Evolutionary conservation across 2,113 vertebrate species (phyloP).

Genomic region (Salminus brasiliensis): DNA sequence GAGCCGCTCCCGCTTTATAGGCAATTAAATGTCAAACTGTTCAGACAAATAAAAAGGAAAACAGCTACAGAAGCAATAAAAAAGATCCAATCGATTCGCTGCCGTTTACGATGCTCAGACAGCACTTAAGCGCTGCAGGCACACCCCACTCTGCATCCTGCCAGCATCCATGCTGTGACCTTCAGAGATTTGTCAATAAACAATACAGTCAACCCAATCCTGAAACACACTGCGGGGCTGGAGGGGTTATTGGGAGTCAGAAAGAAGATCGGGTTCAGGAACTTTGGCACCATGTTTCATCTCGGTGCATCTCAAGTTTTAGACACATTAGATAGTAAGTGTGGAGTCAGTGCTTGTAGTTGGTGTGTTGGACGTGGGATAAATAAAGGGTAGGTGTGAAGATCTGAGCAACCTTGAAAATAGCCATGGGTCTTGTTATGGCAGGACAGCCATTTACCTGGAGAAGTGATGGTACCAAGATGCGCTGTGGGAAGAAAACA

Average conservation of each 20-base stretch:
- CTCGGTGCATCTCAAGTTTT: too few relatives aligned
- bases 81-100: constrained; percentile 40
- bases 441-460: too few relatives aligned
- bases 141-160: constrained; percentile 8
- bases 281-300: neutral
- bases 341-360: too few relatives aligned
- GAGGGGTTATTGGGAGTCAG: constrained; percentile 2
- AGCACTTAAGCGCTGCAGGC: constrained; percentile 9
- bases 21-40: constrained; percentile 39
- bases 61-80: constrained; percentile 42
- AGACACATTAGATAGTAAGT: too few relatives aligned
- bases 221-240: neutral
- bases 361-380: too few relatives aligned
- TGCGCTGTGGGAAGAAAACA: too few relatives aligned
- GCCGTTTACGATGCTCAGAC: constrained; percentile 32
- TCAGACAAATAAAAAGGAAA: constrained; percentile 30
- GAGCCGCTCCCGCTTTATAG: constrained; percentile 2
- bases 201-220: constrained; percentile 18
- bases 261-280: constrained; percentile 20
- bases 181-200: constrained; percentile 40
- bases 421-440: too few relatives aligned
- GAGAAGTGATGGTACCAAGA: too few relatives aligned
- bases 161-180: constrained; percentile 35
- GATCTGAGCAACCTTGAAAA: too few relatives aligned
- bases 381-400: too few relatives aligned